Evolutionary conservation across 1,140 invertebrate species (phyloP).

Genomic region (Sitophilus oryzae): DNA sequence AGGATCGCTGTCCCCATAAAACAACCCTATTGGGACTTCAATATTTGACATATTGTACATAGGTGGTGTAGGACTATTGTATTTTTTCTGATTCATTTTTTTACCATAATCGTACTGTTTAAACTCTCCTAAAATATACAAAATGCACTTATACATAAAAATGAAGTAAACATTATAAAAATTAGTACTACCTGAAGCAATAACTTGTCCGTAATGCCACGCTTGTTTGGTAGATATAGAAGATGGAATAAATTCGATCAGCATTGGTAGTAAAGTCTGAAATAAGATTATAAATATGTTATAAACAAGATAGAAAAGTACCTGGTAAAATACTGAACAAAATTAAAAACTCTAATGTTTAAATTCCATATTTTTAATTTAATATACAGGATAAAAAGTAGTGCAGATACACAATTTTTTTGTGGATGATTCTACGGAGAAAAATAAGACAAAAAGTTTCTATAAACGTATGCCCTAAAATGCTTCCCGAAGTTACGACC

Average conservation of each 20-base stretch:
- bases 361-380: background rate
- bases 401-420: too few species aligned
- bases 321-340: background rate
- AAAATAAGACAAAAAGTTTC: too few species aligned
- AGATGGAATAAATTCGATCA: conserved; percentile 50
- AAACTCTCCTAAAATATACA: conserved; percentile 40
- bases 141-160: background rate
- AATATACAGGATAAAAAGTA: too few species aligned
- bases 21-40: conserved; percentile 18
- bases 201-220: conserved; percentile 59
- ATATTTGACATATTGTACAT: conserved; percentile 21
- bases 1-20: conserved; percentile 17
- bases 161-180: background rate
- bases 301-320: background rate
- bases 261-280: conserved; percentile 72
- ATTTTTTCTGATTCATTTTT: conserved; percentile 23
- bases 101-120: conserved; percentile 52
- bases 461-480: too few species aligned
- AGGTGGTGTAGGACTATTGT: conserved; percentile 20
- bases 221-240: conserved; percentile 53
- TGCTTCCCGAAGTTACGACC: too few species aligned
- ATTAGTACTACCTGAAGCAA: background rate
- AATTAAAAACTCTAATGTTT: conserved; percentile 2
- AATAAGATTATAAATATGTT: conserved; percentile 2
- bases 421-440: too few species aligned